A percentile compares a stretch with the other conserved stretches of the same genome.
phyloP scores from a whole-genome alignment of 1,140 invertebrate species.

The Aphelinus atriplicis region DNA sequence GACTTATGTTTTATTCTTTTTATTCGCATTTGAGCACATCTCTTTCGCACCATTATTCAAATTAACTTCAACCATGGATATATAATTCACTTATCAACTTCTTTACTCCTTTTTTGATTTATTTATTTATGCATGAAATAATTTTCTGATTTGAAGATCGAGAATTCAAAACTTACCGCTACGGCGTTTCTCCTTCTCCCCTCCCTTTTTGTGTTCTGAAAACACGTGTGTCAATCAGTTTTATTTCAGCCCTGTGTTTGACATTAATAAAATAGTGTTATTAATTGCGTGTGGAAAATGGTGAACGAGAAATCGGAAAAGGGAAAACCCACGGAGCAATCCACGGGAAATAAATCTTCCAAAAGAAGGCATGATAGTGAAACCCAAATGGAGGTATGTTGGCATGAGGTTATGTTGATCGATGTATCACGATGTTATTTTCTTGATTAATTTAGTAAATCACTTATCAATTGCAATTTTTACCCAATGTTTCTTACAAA shows the following conservation, averaged over 20 bases:
- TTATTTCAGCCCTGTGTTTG: conserved; percentile 14
- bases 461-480: too few species aligned
- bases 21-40: too few species aligned
- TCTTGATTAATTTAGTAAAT: background rate
- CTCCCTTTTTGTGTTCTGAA: background rate
- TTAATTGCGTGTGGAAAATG: background rate
- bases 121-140: too few species aligned
- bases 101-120: too few species aligned
- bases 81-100: too few species aligned
- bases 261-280: conserved; percentile 9
- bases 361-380: conserved; percentile 46
- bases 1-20: too few species aligned
- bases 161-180: background rate
- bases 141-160: too few species aligned
- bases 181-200: background rate
- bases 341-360: conserved; percentile 25
- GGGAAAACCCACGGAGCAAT: background rate
- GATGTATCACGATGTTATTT: background rate
- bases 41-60: too few species aligned
- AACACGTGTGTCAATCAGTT: conserved; percentile 11
- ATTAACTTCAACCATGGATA: too few species aligned
- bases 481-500: too few species aligned
- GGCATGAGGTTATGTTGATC: conserved; percentile 35
- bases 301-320: conserved; percentile 12
- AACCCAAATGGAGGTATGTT: conserved; percentile 51